Evolutionary conservation across 2,797 vertebrate species (phyloP).

Genomic region (Hirundo rustica): DNA sequence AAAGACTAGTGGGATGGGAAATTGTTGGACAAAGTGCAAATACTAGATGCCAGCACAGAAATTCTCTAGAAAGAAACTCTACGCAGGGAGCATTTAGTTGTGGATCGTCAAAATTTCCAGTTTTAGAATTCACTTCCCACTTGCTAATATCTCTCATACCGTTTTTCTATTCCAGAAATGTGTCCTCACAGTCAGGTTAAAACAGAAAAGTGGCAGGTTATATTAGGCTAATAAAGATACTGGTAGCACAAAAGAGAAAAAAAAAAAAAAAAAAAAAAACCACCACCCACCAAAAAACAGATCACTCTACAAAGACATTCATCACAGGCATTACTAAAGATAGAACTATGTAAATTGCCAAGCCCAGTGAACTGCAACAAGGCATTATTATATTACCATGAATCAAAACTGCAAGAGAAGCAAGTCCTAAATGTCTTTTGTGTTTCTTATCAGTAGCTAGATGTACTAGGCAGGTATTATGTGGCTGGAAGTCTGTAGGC

Average conservation of each 20-base stretch:
- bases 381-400: not conserved
- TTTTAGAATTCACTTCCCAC: not conserved
- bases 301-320: not conserved
- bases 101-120: not conserved
- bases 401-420: conserved; percentile 3
- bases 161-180: not conserved
- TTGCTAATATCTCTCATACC: not conserved
- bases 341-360: not conserved
- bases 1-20: not conserved
- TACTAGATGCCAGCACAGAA: not conserved
- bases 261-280: fast-evolving
- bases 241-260: not conserved
- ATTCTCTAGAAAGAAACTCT: not conserved
- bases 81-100: not conserved
- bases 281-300: not conserved
- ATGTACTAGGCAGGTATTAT: not conserved
- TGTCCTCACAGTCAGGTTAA: not conserved
- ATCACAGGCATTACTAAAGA: not conserved
- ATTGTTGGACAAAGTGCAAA: not conserved
- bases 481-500: not conserved
- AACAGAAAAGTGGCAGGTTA: not conserved
- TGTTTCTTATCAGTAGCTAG: not conserved
- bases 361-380: not conserved
- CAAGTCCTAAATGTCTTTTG: not conserved
- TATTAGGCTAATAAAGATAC: not conserved